phyloP scores from a whole-genome alignment of 2,888 invertebrate species.

The Acrobeloides nanus region DNA sequence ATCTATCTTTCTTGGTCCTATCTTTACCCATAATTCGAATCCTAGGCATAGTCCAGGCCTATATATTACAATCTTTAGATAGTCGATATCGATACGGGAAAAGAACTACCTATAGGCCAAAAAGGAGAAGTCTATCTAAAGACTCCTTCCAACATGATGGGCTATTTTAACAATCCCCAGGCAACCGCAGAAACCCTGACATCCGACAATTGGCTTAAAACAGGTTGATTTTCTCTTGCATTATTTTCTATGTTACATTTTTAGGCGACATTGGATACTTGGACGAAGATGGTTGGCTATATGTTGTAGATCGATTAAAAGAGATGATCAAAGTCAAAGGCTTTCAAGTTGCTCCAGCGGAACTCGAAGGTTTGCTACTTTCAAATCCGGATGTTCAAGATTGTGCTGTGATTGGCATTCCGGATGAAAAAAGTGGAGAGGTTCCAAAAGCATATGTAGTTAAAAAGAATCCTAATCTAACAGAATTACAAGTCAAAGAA shows the following conservation, averaged over 20 bases:
- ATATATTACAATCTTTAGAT: slow-evolving; percentile 27
- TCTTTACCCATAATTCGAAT: too few species aligned
- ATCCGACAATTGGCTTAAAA: slow-evolving; percentile 71
- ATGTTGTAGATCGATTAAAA: slow-evolving; percentile 75
- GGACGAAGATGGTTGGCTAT: slow-evolving; percentile 69
- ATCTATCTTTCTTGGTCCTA: too few species aligned
- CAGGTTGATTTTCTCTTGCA: slow-evolving; percentile 32
- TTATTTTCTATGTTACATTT: too few species aligned
- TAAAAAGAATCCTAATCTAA: slow-evolving; percentile 1
- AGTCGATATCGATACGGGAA: slow-evolving; percentile 55
- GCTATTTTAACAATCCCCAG: slow-evolving; percentile 70
- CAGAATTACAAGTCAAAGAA: slow-evolving; percentile 11
- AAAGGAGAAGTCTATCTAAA: slow-evolving; percentile 78
- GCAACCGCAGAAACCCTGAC: slow-evolving; percentile 67
- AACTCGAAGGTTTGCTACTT: slow-evolving; percentile 70
- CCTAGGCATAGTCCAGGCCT: too few species aligned
- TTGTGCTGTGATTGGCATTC: slow-evolving; percentile 72
- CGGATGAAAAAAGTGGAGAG: slow-evolving; percentile 60
- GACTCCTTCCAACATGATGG: slow-evolving; percentile 57
- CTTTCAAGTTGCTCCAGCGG: slow-evolving; percentile 71
- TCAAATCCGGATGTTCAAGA: slow-evolving; percentile 67
- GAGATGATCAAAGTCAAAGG: slow-evolving; percentile 83
- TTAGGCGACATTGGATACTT: slow-evolving; percentile 65
- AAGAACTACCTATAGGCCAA: slow-evolving; percentile 56
- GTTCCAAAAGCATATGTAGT: slow-evolving; percentile 52